Evolutionary conservation across 2,797 vertebrate species (phyloP), one percentile per base, ranked within the genome.

Genomic region (Trachops cirrhosus): DNA sequence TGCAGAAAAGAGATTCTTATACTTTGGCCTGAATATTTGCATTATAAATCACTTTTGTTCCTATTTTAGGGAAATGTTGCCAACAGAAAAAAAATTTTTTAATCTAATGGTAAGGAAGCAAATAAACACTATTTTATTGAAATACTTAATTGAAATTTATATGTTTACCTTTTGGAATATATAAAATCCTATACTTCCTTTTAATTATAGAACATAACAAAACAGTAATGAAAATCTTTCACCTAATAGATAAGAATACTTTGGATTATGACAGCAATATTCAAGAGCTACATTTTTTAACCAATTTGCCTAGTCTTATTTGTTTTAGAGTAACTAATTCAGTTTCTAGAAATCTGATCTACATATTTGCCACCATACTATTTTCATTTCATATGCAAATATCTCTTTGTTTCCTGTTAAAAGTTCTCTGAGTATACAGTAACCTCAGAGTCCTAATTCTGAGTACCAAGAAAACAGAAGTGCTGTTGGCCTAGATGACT

Each of bases 361-460:
- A 80, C 48, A 85, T 54, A 85, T 85, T 91, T 82, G 29, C 89
- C 84, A 77, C 50, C 82, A 48, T 74, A 90, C 89, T 95, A 89
- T 80, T 95, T 94, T 92, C 59, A 93, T 54, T 88, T 85, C 75
- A 80, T 87, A 94, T 87, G 80, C 50, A 94, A 94, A 95, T 95
- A 12, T 96, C 44, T 96, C 44, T 80, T 93, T 77, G 44, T 77
- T 90, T 95, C 70, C 88, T 95, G 48, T 91, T 88, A 93, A 96
- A 96, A 86, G 50, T 62, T 86, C 68, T 73, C 68, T 93, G 12
- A 89, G 78, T 68, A 80, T 32, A 62, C 19, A 88, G 37, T 29
- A 85, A 96, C 24, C 67, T 90, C 57, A 57, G 37, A 88, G 83
- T 91, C 77, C 34, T 96, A 93, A 92, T 64, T 90, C 46, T 78